A percentile compares a stretch with the other conserved stretches of the same genome.
These are phyloP conservation scores for Chrysaora quinquecirrha DNA, from an alignment of 30 jellyfish, hydroid and myxozoan genomes.

Conservation along the genomic window DNA sequence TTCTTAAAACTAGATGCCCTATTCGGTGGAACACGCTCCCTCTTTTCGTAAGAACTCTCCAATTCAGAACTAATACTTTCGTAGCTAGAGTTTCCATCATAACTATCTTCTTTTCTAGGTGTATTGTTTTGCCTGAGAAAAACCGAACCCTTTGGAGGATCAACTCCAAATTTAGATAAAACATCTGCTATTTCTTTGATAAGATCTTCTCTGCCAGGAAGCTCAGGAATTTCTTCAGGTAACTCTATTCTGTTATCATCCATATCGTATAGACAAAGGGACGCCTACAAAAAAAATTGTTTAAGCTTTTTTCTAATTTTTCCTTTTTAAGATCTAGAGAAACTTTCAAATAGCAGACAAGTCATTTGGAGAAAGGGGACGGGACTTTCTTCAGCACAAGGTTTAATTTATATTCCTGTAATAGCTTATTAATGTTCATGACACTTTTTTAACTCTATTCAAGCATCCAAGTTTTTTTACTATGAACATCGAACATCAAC, in stretches of 20 bases:
- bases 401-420: too few species aligned
- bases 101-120: constrained; percentile 31
- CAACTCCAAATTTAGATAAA: constrained; percentile 63
- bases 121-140: constrained; percentile 43
- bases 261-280: constrained; percentile 91
- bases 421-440: too few species aligned
- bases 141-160: constrained; percentile 83
- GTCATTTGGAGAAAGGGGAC: too few species aligned
- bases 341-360: too few species aligned
- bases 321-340: too few species aligned
- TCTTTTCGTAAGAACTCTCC: constrained; percentile 70
- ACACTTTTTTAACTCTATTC: too few species aligned
- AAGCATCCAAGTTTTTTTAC: too few species aligned
- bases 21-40: constrained; percentile 55
- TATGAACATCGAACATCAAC: too few species aligned
- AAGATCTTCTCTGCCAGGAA: constrained; percentile 92
- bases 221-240: constrained; percentile 95
- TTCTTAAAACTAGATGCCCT: constrained; percentile 61
- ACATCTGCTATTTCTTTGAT: constrained; percentile 77
- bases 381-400: too few species aligned
- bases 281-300: constrained; percentile 79
- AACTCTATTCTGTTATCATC: constrained; percentile 88
- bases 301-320: too few species aligned
- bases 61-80: constrained; percentile 64
- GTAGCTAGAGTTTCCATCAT: constrained; percentile 61